Evolutionary conservation across 2,888 invertebrate species (phyloP), one percentile per base, ranked within the genome.

Genomic region (Pristionchus maxplancki): DNA sequence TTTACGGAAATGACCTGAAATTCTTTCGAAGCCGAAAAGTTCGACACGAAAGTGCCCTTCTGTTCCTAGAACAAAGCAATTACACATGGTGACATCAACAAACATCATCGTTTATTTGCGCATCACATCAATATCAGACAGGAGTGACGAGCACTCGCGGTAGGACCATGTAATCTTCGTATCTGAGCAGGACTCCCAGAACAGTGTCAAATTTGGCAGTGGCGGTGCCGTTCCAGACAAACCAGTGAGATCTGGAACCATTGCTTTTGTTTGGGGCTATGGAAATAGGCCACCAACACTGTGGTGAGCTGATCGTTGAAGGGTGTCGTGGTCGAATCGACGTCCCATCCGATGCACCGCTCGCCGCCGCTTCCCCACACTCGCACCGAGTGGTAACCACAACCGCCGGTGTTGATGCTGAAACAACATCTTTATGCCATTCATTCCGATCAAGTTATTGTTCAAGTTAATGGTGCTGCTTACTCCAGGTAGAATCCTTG

Each of bases 101-200:
- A n/a, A n/a, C n/a, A n/a, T n/a, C n/a, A n/a, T n/a, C n/a, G n/a
- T n/a, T n/a, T n/a, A n/a, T n/a, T n/a, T n/a, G n/a, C n/a, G n/a
- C n/a, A n/a, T n/a, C n/a, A n/a, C n/a, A n/a, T n/a, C n/a, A n/a
- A n/a, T n/a, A n/a, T n/a, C n/a, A n/a, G n/a, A 71, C 15, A 4
- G 71, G 71, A 34, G 71, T 71, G 3, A 37, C 71, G 2, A 71
- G 71, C 20, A 71, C 71, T 37, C 71, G 34, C 71, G 71, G 71
- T 5, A 71, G 71, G 37, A 71, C 71, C 71, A 71, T 71, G 71
- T 37, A 71, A 15, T 37, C 37, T 37, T 71, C 37, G 71, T 71
- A 71, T 2, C 6, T 8, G 5, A 71, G 71, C 13, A 37, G n/a
- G 17, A 13, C 17, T 5, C 71, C 71, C 37, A 13, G 13, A 17